Conservation (phyloP, 2,888 invertebrate genomes). For the Trachelus iudaicus region DNA sequence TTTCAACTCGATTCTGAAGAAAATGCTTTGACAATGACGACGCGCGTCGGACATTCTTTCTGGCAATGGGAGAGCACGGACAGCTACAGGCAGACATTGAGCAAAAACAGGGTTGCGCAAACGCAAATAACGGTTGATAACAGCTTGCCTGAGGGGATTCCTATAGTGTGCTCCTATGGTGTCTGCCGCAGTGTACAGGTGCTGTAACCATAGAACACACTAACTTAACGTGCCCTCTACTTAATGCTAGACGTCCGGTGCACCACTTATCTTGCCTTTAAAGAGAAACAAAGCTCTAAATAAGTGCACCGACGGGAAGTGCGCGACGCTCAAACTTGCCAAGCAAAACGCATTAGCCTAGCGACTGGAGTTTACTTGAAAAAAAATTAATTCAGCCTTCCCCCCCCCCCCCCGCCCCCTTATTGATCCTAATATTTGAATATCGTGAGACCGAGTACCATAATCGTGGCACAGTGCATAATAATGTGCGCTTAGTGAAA, state of each 20-base stretch:
- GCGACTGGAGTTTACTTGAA: not conserved
- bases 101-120: constrained; percentile 44
- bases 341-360: not conserved
- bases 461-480: constrained; percentile 40
- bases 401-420: too few relatives aligned
- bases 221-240: constrained; percentile 55
- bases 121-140: constrained; percentile 63
- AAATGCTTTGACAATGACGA: constrained; percentile 29
- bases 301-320: not conserved
- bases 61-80: constrained; percentile 19
- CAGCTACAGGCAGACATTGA: constrained; percentile 21
- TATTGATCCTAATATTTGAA: not conserved
- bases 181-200: constrained; percentile 74
- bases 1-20: not conserved
- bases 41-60: constrained; percentile 19
- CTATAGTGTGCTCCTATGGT: constrained; percentile 75
- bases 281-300: not conserved
- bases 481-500: constrained; percentile 35
- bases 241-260: constrained; percentile 24
- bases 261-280: not conserved
- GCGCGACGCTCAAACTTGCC: not conserved
- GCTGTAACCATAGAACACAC: constrained; percentile 75
- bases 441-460: constrained; percentile 43
- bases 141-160: constrained; percentile 82
- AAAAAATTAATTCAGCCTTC: not conserved